phyloP scores from a whole-genome alignment of 2,113 vertebrate genomes.

The Collichthys lucidus region DNA sequence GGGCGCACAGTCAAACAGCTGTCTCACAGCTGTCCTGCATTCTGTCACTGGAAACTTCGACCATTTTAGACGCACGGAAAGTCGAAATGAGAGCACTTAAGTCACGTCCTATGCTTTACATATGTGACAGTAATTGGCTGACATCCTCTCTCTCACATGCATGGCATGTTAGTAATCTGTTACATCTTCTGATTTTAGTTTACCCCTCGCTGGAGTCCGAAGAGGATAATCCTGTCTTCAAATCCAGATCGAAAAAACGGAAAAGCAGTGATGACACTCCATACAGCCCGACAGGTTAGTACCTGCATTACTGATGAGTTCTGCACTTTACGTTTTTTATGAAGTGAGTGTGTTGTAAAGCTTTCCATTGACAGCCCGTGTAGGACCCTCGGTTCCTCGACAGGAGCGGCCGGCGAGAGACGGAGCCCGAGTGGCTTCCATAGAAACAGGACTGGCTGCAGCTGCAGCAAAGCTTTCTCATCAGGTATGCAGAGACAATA shows the following conservation, averaged over 20 bases:
- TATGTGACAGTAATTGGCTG: background rate
- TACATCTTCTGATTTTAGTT: conserved; percentile 81
- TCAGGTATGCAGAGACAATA: conserved; percentile 85
- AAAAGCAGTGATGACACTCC: conserved; percentile 97
- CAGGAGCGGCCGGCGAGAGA: conserved; percentile 97
- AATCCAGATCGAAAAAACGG: conserved; percentile 98
- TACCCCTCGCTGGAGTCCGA: conserved; percentile 98
- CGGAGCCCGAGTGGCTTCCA: conserved; percentile 96
- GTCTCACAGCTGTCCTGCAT: conserved; percentile 75
- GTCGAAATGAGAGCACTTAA: conserved; percentile 47
- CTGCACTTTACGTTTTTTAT: background rate
- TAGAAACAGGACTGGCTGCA: conserved; percentile 95
- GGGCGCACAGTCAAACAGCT: conserved; percentile 64
- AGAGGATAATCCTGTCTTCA: conserved; percentile 98
- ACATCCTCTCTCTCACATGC: background rate
- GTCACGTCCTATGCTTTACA: conserved; percentile 22
- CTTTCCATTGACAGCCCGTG: conserved; percentile 85
- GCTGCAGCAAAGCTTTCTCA: conserved; percentile 97
- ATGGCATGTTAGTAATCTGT: conserved; percentile 15
- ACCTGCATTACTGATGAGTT: background rate
- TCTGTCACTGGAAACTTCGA: conserved; percentile 33
- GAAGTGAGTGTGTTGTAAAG: background rate
- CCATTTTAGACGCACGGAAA: conserved; percentile 32
- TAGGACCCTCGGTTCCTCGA: conserved; percentile 94
- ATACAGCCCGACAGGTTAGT: conserved; percentile 95